Evolutionary conservation across 2,113 vertebrate species (phyloP).

Genomic region (Acanthochromis polyacanthus): DNA sequence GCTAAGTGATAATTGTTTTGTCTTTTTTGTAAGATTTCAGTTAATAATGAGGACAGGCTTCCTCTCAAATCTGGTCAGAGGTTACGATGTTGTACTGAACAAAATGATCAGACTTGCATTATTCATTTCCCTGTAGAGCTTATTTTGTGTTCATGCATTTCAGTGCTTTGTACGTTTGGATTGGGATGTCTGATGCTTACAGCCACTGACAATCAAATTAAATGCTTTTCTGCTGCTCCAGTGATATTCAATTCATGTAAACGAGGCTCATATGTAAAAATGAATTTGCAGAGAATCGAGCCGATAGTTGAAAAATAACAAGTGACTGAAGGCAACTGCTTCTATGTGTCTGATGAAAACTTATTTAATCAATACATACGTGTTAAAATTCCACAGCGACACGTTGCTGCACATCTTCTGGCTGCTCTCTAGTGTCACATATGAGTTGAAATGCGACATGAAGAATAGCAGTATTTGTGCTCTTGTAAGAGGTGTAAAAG

Average conservation of each 20-base stretch:
- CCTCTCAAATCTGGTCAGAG: conserved; percentile 35
- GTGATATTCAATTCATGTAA: conserved; percentile 18
- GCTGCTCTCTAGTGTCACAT: background rate
- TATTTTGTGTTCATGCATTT: conserved; percentile 29
- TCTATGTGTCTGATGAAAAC: conserved; percentile 27
- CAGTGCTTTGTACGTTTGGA: conserved; percentile 35
- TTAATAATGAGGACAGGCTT: conserved; percentile 39
- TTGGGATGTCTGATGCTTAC: conserved; percentile 44
- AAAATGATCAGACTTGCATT: conserved; percentile 37
- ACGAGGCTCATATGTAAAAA: conserved; percentile 29
- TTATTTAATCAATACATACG: conserved; percentile 23
- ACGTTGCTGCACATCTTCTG: background rate
- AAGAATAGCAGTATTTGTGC: conserved; percentile 9
- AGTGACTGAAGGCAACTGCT: conserved; percentile 17
- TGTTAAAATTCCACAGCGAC: conserved; percentile 5
- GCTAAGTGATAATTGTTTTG: conserved; percentile 7
- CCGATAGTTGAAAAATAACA: background rate
- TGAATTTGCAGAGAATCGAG: conserved; percentile 10
- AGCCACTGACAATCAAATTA: conserved; percentile 17
- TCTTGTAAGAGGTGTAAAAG: conserved; percentile 28
- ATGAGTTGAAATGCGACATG: conserved; percentile 8
- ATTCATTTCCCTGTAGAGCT: conserved; percentile 37
- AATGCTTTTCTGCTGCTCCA: conserved; percentile 22
- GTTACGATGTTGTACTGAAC: conserved; percentile 18
- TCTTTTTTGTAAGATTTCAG: conserved; percentile 29